Conservation (phyloP, 2,888 invertebrate species). For the Coenonympha arcania region DNA sequence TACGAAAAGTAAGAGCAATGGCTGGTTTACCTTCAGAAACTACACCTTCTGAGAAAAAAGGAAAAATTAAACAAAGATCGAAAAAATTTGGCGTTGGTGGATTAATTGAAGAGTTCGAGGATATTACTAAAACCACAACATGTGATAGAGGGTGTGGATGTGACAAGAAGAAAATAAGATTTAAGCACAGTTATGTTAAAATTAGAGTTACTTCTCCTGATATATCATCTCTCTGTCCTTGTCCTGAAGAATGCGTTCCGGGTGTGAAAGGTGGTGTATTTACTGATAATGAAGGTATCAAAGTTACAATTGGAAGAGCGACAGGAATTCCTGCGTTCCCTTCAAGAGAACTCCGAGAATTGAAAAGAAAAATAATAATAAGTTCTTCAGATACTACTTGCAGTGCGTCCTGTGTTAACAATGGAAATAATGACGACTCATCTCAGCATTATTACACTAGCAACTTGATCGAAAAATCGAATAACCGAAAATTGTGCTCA, state of each 20-base stretch:
- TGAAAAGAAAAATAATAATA: not conserved
- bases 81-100: slow-evolving; percentile 36
- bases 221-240: slow-evolving; percentile 49
- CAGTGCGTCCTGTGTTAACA: not conserved
- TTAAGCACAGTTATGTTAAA: slow-evolving; percentile 57
- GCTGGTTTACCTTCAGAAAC: slow-evolving; percentile 33
- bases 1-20: slow-evolving; percentile 36
- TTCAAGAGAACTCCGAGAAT: slow-evolving; percentile 23
- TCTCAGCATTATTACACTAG: not conserved
- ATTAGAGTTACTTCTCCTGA: slow-evolving; percentile 57
- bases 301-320: slow-evolving; percentile 52
- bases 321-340: slow-evolving; percentile 36
- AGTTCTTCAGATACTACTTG: not conserved
- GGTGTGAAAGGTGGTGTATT: slow-evolving; percentile 48
- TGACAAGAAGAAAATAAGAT: slow-evolving; percentile 56
- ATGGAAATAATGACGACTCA: not conserved
- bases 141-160: slow-evolving; percentile 55
- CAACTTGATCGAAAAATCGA: not conserved
- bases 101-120: slow-evolving; percentile 42
- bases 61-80: slow-evolving; percentile 37
- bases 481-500: not conserved
- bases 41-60: slow-evolving; percentile 39
- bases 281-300: slow-evolving; percentile 53
- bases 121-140: slow-evolving; percentile 47
- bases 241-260: slow-evolving; percentile 51